Base-by-base conservation (phyloP, 1,140 invertebrate species). In the Orussus abietinus region DNA sequence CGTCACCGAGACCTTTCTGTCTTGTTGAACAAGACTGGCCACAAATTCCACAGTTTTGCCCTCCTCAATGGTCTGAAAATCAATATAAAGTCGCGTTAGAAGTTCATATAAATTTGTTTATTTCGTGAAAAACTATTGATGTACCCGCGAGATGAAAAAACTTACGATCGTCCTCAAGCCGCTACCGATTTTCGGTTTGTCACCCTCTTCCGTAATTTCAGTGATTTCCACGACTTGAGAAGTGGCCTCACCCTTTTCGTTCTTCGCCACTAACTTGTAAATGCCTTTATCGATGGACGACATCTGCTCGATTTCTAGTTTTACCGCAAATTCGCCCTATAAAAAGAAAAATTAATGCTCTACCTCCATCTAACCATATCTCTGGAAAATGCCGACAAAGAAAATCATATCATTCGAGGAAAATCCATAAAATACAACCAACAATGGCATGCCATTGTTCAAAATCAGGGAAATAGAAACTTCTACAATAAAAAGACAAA, bases 231-330 rank as follows among this genome's bases (percentile, higher is more conserved):
- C 89, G 38, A 83, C 78, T 68, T 92, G 87, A n/a, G 91, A 94
- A 18, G 84, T 84, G 1, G 88, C 89, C 76, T 94, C 90, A 45
- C 92, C 92, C 68, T 94, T 94, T 59, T 93, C 90, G 59, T 95
- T 95, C 61, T 88, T 91, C 5, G 91, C 92, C 0, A 92, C 82
- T 44, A 95, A 74, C 71, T 93, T 93, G 61, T 96, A 95, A 44
- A 82, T 79, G 42, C 92, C 92, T 66, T 90, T 91, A 59, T 96
- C 92, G 12, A 69, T 73, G 49, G 82, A 78, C 37, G 83, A 79
- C 22, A 88, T 79, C 62, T 90, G 83, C 39, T 83, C 82, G 45
- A 93, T 91, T 75, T 94, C 89, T 34, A 93, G 75, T 77, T 91
- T 89, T 1, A 92, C 82, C 38, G 85, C 77, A 55, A 90, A 93